phyloP scores from a whole-genome alignment of 2,888 invertebrate species.

The Onthophagus sagittarius region DNA sequence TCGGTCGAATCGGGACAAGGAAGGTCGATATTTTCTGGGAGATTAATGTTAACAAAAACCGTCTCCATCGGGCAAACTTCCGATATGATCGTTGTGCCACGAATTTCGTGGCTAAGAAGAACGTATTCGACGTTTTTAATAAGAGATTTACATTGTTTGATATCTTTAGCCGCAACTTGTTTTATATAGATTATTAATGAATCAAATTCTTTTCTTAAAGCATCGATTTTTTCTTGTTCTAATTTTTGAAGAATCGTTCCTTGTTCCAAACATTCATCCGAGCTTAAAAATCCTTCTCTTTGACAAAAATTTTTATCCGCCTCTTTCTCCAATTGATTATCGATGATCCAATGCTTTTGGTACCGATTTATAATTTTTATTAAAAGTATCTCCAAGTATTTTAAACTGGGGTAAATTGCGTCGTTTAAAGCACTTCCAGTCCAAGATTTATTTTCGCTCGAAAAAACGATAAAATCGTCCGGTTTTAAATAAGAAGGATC shows the following conservation, averaged over 20 bases:
- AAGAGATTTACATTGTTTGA: conserved; percentile 24
- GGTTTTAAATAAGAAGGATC: conserved; percentile 19
- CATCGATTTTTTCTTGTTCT: conserved; percentile 29
- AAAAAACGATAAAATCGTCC: conserved; percentile 20
- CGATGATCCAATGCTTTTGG: conserved; percentile 41
- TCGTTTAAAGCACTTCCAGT: conserved; percentile 16
- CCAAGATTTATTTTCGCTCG: conserved; percentile 5
- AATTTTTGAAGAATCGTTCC: conserved; percentile 22
- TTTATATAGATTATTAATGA: conserved; percentile 31
- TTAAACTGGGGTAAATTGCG: conserved; percentile 18
- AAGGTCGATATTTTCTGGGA: conserved; percentile 26
- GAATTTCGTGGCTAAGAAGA: conserved; percentile 37
- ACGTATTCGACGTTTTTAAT: conserved; percentile 34
- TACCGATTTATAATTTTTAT: conserved; percentile 40
- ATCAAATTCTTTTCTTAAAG: conserved; percentile 31
- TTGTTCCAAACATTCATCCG: conserved; percentile 19
- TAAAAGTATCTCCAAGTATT: conserved; percentile 35
- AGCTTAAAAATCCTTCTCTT: conserved; percentile 1
- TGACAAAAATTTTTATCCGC: conserved; percentile 17
- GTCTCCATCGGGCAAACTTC: conserved; percentile 32
- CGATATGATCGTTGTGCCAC: conserved; percentile 35
- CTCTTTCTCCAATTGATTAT: conserved; percentile 35
- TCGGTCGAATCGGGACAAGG: conserved; percentile 25
- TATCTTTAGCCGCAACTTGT: conserved; percentile 29
- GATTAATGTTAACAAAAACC: conserved; percentile 31